Evolutionary conservation across 2,113 vertebrate species (phyloP), one percentile per base, ranked within the genome.

Genomic region (Thinocorus orbignyianus): DNA sequence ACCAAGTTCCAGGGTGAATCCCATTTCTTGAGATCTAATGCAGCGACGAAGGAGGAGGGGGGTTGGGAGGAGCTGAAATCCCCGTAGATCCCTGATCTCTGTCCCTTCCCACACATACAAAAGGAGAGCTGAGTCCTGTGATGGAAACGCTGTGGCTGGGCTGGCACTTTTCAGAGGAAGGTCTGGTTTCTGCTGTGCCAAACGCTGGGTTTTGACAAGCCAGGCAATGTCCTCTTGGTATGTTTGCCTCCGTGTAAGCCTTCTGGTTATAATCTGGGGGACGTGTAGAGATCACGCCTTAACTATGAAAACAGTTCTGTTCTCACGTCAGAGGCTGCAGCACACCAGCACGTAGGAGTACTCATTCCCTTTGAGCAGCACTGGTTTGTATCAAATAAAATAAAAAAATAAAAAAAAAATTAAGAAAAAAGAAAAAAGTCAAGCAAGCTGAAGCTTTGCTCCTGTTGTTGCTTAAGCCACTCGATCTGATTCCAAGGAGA

Each of bases 51-150:
- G 23, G 72, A 83, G 35, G 42, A 86, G 7, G 33, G 23, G 18
- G 25, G 17, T 23, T 87, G 55, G 17, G 68, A 60, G 26, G 54
- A 90, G 33, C 62, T 69, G 61, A 72, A 22, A 1, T 0, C 1
- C 1, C 7, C 10, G 9, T 12, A 2, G 1, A 12, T 3, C 37
- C 10, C 20, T 70, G 77, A 61, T 30, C 30, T 84, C 60, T 91
- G 58, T 17, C 42, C 51, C 39, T 64, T 64, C 66, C 26, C 8
- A 35, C 1, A 0, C 0, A 0, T 24, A 20, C 1, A 10, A 30
- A 61, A 64, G 26, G 16, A 33, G 20, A 81, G 15, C 13, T 42
- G 48, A 28, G 26, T 73, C 24, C 28, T 64, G 30, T 31, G 22
- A 37, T n/a, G 41, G 35, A 48, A 65, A 68, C 0, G 2, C 31